Percentiles rank a stretch among this genome's conserved stretches.
Conservation (phyloP, 2,113 vertebrate genomes). For the Ploceus nigricollis region DNA sequence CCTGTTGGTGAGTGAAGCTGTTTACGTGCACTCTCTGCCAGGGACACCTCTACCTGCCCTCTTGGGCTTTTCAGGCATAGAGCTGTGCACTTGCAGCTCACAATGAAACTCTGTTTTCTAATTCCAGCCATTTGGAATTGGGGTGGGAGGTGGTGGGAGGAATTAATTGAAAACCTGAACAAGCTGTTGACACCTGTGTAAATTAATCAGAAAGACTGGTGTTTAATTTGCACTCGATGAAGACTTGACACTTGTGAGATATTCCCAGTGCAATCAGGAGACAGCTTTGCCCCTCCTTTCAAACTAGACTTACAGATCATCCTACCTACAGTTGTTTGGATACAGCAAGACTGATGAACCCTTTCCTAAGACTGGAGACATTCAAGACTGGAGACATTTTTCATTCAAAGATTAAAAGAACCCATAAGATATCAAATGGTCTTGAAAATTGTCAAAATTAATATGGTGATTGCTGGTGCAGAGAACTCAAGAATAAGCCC, state of each 20-base stretch:
- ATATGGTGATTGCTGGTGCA: not conserved
- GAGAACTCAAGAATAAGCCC: not conserved
- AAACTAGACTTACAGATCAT: not conserved
- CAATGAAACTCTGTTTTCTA: not conserved
- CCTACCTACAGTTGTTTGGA: not conserved
- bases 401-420: not conserved
- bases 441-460: not conserved
- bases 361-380: not conserved
- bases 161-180: not conserved
- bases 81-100: not conserved
- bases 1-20: not conserved
- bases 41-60: not conserved
- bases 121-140: not conserved
- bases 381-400: not conserved
- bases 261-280: not conserved
- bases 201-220: not conserved
- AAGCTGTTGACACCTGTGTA: not conserved
- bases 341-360: not conserved
- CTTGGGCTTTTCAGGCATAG: not conserved
- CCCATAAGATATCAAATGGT: not conserved
- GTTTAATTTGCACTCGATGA: not conserved
- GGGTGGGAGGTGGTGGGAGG: not conserved
- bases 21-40: not conserved
- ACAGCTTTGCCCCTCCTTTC: not conserved
- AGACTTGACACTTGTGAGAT: not conserved